Percentiles rank a stretch among this genome's conserved stretches.
phyloP scores from a whole-genome alignment of 2,888 invertebrate species.

The Cenopis cana region DNA sequence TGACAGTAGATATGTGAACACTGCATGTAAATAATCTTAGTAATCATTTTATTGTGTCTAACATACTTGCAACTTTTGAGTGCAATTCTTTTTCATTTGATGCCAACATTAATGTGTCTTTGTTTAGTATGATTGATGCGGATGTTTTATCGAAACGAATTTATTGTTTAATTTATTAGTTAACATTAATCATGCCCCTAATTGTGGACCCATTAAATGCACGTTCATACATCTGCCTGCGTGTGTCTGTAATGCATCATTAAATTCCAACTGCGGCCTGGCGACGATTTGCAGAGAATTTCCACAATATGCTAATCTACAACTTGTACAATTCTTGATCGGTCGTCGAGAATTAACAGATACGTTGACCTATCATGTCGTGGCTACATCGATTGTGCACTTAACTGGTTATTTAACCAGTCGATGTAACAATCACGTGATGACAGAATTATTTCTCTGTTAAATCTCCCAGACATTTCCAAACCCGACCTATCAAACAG shows the following conservation, averaged over 20 bases:
- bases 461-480: too few species aligned
- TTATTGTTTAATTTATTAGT: slow-evolving; percentile 17
- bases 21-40: slow-evolving; percentile 2
- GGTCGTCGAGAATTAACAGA: too few species aligned
- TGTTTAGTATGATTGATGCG: not conserved
- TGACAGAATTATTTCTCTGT: too few species aligned
- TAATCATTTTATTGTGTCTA: not conserved
- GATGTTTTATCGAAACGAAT: slow-evolving; percentile 18
- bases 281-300: not conserved
- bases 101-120: not conserved
- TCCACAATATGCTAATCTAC: too few species aligned
- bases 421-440: too few species aligned
- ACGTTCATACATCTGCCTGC: slow-evolving; percentile 8
- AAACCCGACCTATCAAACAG: too few species aligned
- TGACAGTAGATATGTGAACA: not conserved
- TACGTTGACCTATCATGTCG: too few species aligned
- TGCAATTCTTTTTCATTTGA: not conserved
- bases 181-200: not conserved
- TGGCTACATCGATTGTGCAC: too few species aligned
- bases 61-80: not conserved
- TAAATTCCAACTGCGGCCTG: not conserved
- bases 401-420: too few species aligned
- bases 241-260: not conserved
- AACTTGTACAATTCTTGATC: too few species aligned
- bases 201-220: not conserved